Evolutionary conservation across 2,113 vertebrate genomes (phyloP).

Genomic region (Gallinago media): DNA sequence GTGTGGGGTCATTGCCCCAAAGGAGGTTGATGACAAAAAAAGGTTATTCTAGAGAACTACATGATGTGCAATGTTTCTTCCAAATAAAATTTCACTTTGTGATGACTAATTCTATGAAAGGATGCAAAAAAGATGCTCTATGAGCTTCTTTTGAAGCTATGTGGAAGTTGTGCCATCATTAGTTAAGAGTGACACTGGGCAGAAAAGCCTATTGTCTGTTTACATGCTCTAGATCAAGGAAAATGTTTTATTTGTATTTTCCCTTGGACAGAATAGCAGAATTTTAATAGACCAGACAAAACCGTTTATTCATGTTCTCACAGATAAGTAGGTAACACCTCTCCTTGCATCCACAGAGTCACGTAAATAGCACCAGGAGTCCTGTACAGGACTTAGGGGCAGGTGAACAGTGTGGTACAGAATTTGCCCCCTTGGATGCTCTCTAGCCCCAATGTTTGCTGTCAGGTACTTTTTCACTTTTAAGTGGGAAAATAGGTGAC

Average conservation of each 20-base stretch:
- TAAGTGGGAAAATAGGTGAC: background rate
- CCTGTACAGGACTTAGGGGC: background rate
- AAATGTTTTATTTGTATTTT: background rate
- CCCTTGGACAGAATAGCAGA: background rate
- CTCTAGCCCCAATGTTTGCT: background rate
- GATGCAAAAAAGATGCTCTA: rapidly evolving
- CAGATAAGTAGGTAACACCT: background rate
- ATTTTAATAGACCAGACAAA: background rate
- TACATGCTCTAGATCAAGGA: background rate
- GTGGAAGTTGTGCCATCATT: background rate
- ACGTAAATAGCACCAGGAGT: background rate
- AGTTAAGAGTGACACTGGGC: background rate
- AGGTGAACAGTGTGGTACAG: background rate
- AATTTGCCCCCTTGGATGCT: background rate
- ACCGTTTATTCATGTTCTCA: background rate
- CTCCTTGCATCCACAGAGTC: background rate
- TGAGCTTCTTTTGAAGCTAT: background rate
- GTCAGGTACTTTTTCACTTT: background rate
- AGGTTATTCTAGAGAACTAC: background rate
- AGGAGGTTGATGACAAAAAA: background rate
- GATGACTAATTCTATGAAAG: background rate
- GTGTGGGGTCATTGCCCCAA: background rate
- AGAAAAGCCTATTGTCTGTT: background rate
- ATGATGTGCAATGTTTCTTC: background rate
- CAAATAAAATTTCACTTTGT: background rate